These are phyloP conservation scores for Panulirus ornatus DNA, from an alignment of 1,140 invertebrate species.

Conservation along the genomic window DNA sequence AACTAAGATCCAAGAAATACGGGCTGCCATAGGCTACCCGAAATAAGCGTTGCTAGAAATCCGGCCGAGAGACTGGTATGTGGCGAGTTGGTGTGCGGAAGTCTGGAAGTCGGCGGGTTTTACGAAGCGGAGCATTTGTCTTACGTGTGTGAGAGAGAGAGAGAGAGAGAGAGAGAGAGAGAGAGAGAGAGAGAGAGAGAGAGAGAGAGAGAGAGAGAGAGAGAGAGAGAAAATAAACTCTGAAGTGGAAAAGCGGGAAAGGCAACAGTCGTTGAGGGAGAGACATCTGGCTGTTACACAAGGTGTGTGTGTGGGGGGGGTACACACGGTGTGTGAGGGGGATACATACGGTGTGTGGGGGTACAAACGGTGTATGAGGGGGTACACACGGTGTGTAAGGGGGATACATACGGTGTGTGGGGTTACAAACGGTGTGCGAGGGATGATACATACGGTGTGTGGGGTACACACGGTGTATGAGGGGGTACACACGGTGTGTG, in stretches of 20 bases:
- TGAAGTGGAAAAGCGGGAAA: background rate
- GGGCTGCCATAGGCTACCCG: background rate
- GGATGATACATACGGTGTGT: no score
- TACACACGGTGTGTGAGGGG: no score
- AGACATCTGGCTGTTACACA: background rate
- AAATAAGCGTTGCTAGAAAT: background rate
- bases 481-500: no score
- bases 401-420: no score
- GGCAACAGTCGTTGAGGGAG: background rate
- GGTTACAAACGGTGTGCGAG: no score
- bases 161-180: slow-evolving; percentile 36
- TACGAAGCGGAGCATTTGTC: background rate
- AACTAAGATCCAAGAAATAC: background rate
- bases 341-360: no score
- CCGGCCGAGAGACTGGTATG: background rate
- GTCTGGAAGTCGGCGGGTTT: background rate
- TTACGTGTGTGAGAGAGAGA: background rate
- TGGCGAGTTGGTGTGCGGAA: no score
- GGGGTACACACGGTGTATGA: no score
- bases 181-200: slow-evolving; percentile 36
- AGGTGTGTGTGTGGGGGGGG: no score
- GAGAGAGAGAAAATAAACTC: background rate
- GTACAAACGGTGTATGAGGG: no score
- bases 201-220: no score
- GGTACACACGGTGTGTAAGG: no score